These are phyloP conservation scores for Rafetus swinhoei DNA, from an alignment of 2,113 vertebrate species.

Conservation along the genomic window DNA sequence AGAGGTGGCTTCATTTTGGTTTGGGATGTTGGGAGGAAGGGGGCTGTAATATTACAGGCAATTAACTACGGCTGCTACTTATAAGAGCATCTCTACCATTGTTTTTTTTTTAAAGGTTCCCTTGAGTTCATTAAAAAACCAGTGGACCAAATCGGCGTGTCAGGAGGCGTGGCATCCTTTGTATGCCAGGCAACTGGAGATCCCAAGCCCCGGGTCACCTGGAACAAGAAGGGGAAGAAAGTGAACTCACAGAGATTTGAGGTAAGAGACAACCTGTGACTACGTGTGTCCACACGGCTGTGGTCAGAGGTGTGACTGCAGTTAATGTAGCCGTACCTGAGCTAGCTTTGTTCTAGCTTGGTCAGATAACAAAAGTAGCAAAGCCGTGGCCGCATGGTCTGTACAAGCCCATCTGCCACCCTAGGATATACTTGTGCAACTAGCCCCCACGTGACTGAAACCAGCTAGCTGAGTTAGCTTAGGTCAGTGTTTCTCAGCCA, in stretches of 20 bases:
- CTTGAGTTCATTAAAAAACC: conserved; percentile 94
- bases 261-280: conserved; percentile 76
- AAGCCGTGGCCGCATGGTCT: neutral
- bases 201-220: conserved; percentile 94
- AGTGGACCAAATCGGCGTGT: conserved; percentile 95
- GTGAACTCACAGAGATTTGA: conserved; percentile 98
- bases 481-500: too few relatives aligned
- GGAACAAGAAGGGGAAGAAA: conserved; percentile 99
- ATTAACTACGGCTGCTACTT: neutral
- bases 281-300: neutral
- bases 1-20: conserved; percentile 16
- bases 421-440: neutral
- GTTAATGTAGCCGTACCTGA: neutral
- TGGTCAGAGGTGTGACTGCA: neutral
- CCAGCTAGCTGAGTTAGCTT: neutral
- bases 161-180: conserved; percentile 96
- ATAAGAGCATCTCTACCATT: neutral
- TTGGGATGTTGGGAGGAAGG: neutral
- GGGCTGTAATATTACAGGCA: neutral
- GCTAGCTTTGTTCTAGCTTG: neutral
- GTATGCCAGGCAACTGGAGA: conserved; percentile 97
- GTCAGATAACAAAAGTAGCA: too few relatives aligned
- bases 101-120: conserved; percentile 60
- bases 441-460: neutral
- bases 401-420: neutral